Evolutionary conservation across 2,888 invertebrate species (phyloP).

Genomic region (Phengaris alcon): DNA sequence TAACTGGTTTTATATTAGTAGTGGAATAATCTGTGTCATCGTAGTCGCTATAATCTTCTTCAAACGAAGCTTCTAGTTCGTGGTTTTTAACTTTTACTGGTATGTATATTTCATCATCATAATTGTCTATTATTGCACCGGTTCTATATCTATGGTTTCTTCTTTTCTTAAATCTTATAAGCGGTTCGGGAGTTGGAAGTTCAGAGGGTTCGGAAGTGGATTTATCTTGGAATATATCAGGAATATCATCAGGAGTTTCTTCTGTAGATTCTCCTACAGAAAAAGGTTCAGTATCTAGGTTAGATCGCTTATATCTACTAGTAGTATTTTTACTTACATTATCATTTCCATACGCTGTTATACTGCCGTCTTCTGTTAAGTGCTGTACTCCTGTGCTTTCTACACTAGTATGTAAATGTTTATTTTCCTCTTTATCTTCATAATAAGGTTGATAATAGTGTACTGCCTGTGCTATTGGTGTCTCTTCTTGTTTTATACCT

Average conservation of each 20-base stretch:
- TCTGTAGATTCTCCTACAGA: constrained; percentile 43
- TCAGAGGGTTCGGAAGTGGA: constrained; percentile 44
- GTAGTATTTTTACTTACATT: constrained; percentile 50
- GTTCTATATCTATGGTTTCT: constrained; percentile 49
- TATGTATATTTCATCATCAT: constrained; percentile 44
- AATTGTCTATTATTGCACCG: constrained; percentile 49
- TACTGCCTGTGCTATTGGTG: constrained; percentile 46
- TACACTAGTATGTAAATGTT: constrained; percentile 57
- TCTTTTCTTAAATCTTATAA: constrained; percentile 45
- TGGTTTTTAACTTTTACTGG: constrained; percentile 38
- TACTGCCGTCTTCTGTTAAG: constrained; percentile 61
- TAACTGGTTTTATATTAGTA: constrained; percentile 27
- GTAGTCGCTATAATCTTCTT: constrained; percentile 48
- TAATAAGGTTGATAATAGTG: constrained; percentile 47
- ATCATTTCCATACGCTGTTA: constrained; percentile 64
- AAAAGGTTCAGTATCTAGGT: constrained; percentile 56
- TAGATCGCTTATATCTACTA: constrained; percentile 46
- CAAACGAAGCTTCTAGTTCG: constrained; percentile 43
- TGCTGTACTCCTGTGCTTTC: constrained; percentile 61
- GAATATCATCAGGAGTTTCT: constrained; percentile 36
- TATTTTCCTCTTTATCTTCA: constrained; percentile 43
- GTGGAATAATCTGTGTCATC: constrained; percentile 37
- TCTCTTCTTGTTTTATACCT: constrained; percentile 38
- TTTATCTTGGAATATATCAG: constrained; percentile 38
- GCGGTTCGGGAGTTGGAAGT: constrained; percentile 35